Base-by-base conservation (phyloP, 1,140 invertebrate species). In the Cheumatopsyche charites region DNA sequence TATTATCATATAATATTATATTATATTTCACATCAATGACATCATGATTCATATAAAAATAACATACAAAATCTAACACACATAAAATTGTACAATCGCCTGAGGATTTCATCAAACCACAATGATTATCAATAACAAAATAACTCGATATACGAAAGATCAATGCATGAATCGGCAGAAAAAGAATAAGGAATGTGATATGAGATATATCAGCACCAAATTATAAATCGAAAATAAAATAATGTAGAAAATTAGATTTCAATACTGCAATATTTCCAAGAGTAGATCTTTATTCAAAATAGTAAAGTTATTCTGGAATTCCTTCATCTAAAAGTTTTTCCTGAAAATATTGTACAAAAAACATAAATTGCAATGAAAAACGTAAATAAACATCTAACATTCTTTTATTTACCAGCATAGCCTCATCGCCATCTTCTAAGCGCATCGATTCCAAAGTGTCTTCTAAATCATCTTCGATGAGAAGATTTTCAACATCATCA, bases 351-450 rank as follows among this genome's bases (percentile, higher is more conserved):
- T n/a, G n/a, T n/a, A n/a, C n/a, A 47, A 43, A 66, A 45, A 45
- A 4, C 13, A 63, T 17, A 17, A 21, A 63, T 63, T 7, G 1
- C 7, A 42, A 15, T 5, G 9, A 47, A 19, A 19, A 42, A 23
- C 42, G 3, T 19, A 13, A 26, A 23, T 11, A 43, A 43, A 7
- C 9, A 65, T 13, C 43, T 62, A 61, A n/a, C 19, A 21, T 15
- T 49, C 5, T 49, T 49, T 9, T 25, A 55, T 55, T 55, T 26
- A 68, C 66, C 6, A 68, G 66, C 49, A 52, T 58, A 3, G 47
- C 66, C 55, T 68, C 47, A 55, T 68, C 66, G 1, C 66, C 49
- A 26, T 68, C 66, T 58, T 52, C 66, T 25, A 68, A 55, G 17
- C 55, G 66, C 66, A 68, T 41, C 1, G 41, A 23, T 55, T 68